Evolutionary conservation across 2,888 invertebrate genomes (phyloP).

Genomic region (Campoletis raptor): DNA sequence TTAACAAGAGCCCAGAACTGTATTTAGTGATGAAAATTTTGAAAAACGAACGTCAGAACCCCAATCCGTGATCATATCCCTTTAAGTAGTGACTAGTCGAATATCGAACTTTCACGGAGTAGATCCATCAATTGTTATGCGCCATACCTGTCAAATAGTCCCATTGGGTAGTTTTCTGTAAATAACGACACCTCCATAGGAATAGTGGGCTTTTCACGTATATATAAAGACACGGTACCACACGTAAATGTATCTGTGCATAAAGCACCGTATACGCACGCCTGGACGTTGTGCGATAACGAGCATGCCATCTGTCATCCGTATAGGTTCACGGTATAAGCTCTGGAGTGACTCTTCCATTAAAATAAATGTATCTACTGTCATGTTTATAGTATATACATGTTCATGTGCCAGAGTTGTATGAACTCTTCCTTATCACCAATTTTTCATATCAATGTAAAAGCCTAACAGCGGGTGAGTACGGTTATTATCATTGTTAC

Average conservation of each 20-base stretch:
- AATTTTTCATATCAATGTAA: background rate
- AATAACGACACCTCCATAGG: background rate
- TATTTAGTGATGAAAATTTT: background rate
- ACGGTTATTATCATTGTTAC: background rate
- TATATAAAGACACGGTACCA: background rate
- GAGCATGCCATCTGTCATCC: slow-evolving; percentile 46
- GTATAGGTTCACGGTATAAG: background rate
- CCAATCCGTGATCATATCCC: background rate
- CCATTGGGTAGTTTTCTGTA: background rate
- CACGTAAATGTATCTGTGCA: background rate
- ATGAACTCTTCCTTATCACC: background rate
- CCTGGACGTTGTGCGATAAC: slow-evolving; percentile 59
- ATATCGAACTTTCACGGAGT: background rate
- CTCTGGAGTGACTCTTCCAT: background rate
- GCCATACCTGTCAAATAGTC: background rate
- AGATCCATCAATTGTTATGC: background rate
- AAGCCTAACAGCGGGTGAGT: background rate
- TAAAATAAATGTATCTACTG: slow-evolving; percentile 16
- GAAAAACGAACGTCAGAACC: background rate
- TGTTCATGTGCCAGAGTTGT: background rate
- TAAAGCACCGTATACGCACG: slow-evolving; percentile 14
- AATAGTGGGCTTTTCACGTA: background rate
- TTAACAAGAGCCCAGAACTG: background rate
- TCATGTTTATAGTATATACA: background rate
- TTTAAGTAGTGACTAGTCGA: background rate